phyloP scores from a whole-genome alignment of 2,888 invertebrate genomes.

The Synergus umbraculus region DNA sequence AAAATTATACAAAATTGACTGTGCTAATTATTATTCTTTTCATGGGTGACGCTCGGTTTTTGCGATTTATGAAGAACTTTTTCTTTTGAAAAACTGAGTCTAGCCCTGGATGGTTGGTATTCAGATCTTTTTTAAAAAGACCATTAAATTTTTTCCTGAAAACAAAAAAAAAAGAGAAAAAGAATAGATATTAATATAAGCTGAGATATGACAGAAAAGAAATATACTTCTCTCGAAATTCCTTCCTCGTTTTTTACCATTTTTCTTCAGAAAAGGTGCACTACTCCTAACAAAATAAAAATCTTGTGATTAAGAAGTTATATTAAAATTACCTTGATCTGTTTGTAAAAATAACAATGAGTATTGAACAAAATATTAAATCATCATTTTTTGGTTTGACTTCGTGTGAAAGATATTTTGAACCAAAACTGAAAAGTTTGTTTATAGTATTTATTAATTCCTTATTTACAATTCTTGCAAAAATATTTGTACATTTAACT shows the following conservation, averaged over 20 bases:
- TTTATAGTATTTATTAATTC: background rate
- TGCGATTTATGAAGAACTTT: background rate
- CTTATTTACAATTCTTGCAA: slow-evolving; percentile 26
- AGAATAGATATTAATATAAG: too few species aligned
- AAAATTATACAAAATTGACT: too few species aligned
- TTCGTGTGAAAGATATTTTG: background rate
- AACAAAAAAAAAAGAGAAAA: too few species aligned
- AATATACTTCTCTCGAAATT: background rate
- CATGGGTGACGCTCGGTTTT: too few species aligned
- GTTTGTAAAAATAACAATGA: background rate
- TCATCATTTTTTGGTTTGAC: too few species aligned
- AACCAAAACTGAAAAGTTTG: background rate
- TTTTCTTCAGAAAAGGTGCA: background rate
- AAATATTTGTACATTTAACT: slow-evolving; percentile 19
- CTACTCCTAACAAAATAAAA: background rate
- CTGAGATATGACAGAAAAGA: background rate
- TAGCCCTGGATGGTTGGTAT: too few species aligned
- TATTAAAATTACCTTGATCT: background rate
- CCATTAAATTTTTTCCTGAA: too few species aligned
- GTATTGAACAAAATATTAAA: background rate
- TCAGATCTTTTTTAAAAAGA: too few species aligned
- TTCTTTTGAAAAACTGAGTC: too few species aligned
- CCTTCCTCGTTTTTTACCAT: background rate
- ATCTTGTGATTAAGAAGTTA: background rate
- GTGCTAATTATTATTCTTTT: too few species aligned